Evolutionary conservation across 2,888 invertebrate genomes (phyloP).

Genomic region (Galeruca laticollis): DNA sequence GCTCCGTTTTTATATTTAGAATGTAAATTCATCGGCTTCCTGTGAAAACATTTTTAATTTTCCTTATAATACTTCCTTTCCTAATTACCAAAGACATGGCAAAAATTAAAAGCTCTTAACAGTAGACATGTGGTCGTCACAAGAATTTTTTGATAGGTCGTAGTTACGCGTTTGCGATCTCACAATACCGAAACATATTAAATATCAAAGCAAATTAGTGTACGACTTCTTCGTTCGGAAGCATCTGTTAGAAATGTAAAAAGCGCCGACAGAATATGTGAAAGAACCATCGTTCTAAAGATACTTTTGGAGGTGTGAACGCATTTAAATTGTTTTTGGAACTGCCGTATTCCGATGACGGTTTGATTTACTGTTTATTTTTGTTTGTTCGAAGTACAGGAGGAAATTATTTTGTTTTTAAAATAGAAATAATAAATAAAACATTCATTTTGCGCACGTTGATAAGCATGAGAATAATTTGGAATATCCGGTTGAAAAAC

Average conservation of each 20-base stretch:
- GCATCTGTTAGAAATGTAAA: slow-evolving; percentile 49
- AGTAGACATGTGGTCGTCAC: slow-evolving; percentile 40
- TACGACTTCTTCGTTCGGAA: slow-evolving; percentile 34
- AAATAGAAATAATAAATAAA: slow-evolving; percentile 24
- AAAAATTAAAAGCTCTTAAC: slow-evolving; percentile 21
- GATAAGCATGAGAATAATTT: not conserved
- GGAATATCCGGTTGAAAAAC: not conserved
- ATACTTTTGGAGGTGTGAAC: slow-evolving; percentile 49
- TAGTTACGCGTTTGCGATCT: slow-evolving; percentile 47
- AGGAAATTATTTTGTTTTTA: slow-evolving; percentile 23
- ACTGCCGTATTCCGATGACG: slow-evolving; percentile 27
- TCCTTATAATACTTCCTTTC: slow-evolving; percentile 14
- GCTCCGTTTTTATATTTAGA: not conserved
- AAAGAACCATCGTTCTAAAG: slow-evolving; percentile 30
- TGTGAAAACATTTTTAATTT: not conserved
- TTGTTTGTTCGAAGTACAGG: slow-evolving; percentile 25
- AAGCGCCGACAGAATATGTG: slow-evolving; percentile 43
- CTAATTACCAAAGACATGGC: slow-evolving; percentile 28
- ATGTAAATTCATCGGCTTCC: not conserved
- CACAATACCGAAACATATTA: slow-evolving; percentile 45
- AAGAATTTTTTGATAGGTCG: slow-evolving; percentile 47
- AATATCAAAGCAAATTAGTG: slow-evolving; percentile 56
- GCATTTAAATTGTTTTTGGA: slow-evolving; percentile 46
- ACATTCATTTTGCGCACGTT: slow-evolving; percentile 7
- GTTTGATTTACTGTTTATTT: slow-evolving; percentile 37